phyloP scores from a whole-genome alignment of 2,888 invertebrate species.

The Nomada ferruginata region DNA sequence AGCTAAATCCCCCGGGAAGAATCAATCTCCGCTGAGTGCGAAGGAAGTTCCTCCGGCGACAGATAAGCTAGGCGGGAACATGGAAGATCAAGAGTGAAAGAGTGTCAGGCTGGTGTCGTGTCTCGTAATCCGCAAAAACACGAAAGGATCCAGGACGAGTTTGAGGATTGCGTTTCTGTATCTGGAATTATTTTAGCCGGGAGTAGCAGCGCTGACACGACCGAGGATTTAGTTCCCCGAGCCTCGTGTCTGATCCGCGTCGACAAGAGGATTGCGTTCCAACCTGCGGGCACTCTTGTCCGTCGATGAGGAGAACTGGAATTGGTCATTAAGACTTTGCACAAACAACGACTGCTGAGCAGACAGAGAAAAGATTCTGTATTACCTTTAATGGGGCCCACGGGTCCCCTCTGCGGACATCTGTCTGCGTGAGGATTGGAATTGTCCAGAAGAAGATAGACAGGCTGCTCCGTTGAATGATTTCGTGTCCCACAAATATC shows the following conservation, averaged over 20 bases:
- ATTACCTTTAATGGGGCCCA: not conserved
- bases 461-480: too few species aligned
- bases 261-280: constrained; percentile 62
- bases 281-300: constrained; percentile 16
- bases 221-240: constrained; percentile 65
- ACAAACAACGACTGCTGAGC: constrained; percentile 54
- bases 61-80: not conserved
- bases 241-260: constrained; percentile 57
- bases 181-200: constrained; percentile 64
- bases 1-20: not conserved
- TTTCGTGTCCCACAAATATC: too few species aligned
- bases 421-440: constrained; percentile 29
- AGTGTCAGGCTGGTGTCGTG: not conserved
- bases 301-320: constrained; percentile 52
- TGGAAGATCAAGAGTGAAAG: constrained; percentile 11
- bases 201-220: constrained; percentile 59
- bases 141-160: constrained; percentile 16
- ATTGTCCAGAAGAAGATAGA: not conserved
- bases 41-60: not conserved
- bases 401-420: not conserved
- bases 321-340: constrained; percentile 68
- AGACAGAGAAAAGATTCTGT: constrained; percentile 43
- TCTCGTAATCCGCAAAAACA: constrained; percentile 44
- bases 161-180: constrained; percentile 29
- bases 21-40: constrained; percentile 6